Conservation (phyloP, 2,888 invertebrate species). For the Mechanitis mazaeus region DNA sequence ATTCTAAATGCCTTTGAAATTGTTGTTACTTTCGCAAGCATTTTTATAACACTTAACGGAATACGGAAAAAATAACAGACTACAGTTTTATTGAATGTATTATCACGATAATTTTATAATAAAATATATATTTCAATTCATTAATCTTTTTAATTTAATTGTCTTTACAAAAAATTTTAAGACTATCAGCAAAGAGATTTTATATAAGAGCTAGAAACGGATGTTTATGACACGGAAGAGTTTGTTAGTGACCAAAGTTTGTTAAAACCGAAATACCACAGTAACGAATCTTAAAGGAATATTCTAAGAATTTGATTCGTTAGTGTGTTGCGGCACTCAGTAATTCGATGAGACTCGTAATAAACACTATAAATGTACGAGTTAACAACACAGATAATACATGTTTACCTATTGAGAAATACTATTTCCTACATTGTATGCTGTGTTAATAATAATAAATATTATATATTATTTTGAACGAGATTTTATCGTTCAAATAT, state of each 20-base stretch:
- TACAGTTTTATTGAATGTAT: too few relatives aligned
- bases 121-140: too few relatives aligned
- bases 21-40: too few relatives aligned
- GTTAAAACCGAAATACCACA: conserved; percentile 32
- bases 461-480: not conserved
- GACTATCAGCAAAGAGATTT: too few relatives aligned
- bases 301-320: conserved; percentile 36
- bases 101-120: too few relatives aligned
- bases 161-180: too few relatives aligned
- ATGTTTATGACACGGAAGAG: conserved; percentile 1
- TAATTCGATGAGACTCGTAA: conserved; percentile 33
- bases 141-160: too few relatives aligned
- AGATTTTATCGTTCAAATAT: too few relatives aligned
- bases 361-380: conserved; percentile 31
- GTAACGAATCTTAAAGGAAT: conserved; percentile 31
- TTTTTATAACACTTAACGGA: too few relatives aligned
- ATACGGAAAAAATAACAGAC: too few relatives aligned
- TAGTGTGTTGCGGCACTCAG: conserved; percentile 35
- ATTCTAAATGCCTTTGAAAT: too few relatives aligned
- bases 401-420: conserved; percentile 11
- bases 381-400: conserved; percentile 26
- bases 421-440: conserved; percentile 10
- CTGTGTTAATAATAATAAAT: not conserved
- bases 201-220: not conserved
- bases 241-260: conserved; percentile 35